Base-by-base conservation (phyloP, 2,888 invertebrate species). In the Drosophila tripunctata region DNA sequence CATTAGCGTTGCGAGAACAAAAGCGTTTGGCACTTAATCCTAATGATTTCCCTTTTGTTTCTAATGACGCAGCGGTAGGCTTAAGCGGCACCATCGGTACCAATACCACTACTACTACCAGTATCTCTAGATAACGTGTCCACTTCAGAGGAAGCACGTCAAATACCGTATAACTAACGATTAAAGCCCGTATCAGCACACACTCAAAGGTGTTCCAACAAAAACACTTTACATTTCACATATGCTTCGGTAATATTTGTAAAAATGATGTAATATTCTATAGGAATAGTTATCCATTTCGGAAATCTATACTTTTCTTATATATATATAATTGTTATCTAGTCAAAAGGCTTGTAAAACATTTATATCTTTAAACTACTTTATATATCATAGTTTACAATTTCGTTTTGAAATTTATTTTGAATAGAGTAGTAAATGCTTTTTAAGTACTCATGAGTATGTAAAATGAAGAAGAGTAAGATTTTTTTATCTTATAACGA, bases 31-130 rank as follows among this genome's bases (percentile, higher is more conserved):
- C 66, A 71, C 76, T 68, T 81, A 84, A 84, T 77, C 75, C 77
- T 76, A 80, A 80, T 86, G 87, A 83, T 83, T 83, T 86, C 60
- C 69, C 81, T 75, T 82, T 83, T 83, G 87, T 87, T 84, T 70
- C 61, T 78, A 84, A 67, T 83, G 84, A 78, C 78, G 62, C 64
- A 72, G 69, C 69, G 63, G 81, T 67, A 78, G 83, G 87, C 84
- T 81, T 78, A 78, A 50, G 66, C 58, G 45, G 47, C 50, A 57
- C 40, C 50, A 58, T 60, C n/a, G n/a, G n/a, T 22, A 55, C 21
- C 41, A 44, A 21, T 33, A 45, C 43, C 19, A 14, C 31, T 6
- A 19, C 38, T 38, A 19, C 40, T 36, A 7, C 7, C n/a, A 17
- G 15, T 19, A 22, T 43, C 10, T 15, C 8, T 15, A 8, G 24